Percentiles rank a stretch among this genome's conserved stretches.
Evolutionary conservation across 23 tunicate genomes (phyloP).

Genomic region (Oikopleura dioica): DNA sequence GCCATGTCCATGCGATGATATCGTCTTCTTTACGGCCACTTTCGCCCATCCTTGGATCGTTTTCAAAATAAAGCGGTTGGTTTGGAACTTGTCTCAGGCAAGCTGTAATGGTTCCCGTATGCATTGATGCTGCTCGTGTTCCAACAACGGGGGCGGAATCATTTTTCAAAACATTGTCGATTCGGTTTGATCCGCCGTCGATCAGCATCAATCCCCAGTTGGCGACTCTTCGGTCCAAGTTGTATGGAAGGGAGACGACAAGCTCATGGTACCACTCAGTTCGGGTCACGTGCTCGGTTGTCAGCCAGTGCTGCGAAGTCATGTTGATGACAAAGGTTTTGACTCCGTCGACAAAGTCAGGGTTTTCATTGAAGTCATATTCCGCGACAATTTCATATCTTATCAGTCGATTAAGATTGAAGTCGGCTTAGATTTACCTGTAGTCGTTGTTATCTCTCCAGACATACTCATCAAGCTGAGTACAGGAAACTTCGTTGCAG

Average conservation of each 20-base stretch:
- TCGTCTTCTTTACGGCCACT: conserved; percentile 18
- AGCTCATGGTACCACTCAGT: conserved; percentile 73
- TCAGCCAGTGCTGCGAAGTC: conserved; percentile 80
- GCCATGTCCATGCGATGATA: conserved; percentile 23
- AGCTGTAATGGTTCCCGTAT: conserved; percentile 16
- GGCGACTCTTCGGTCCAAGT: conserved; percentile 11
- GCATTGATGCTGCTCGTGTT: conserved; percentile 7
- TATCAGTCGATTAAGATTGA: neutral
- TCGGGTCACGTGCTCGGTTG: conserved; percentile 41
- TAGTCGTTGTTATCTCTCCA: conserved; percentile 54
- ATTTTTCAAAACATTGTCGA: neutral
- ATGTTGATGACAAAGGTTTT: conserved; percentile 52
- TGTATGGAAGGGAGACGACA: conserved; percentile 39
- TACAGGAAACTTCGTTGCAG: conserved; percentile 14
- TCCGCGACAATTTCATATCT: too few species aligned
- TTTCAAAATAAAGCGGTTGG: conserved; percentile 13
- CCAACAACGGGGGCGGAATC: conserved; percentile 15
- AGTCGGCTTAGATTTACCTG: conserved; percentile 25
- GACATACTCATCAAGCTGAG: conserved; percentile 66
- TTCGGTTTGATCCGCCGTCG: conserved; percentile 17
- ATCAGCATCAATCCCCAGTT: conserved; percentile 22
- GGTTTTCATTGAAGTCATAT: too few species aligned
- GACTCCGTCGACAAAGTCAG: too few species aligned
- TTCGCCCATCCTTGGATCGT: conserved; percentile 10
- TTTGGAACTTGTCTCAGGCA: conserved; percentile 22